These are phyloP conservation scores for Monochamus saltuarius DNA, from an alignment of 1,140 invertebrate species.

Conservation along the genomic window DNA sequence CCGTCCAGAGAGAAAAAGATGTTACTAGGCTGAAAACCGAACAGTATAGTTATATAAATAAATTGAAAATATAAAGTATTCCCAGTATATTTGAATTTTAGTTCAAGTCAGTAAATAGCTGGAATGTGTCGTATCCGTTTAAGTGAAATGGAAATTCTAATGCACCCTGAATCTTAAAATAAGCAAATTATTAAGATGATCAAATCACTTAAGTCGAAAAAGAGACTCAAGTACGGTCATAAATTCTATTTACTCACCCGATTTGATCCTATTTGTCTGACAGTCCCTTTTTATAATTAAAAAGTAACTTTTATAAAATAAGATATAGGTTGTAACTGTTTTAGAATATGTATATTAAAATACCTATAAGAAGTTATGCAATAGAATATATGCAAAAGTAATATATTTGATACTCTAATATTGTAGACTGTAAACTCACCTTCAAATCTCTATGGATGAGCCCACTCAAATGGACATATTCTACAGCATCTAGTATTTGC, in stretches of 20 bases:
- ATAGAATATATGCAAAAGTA: not conserved
- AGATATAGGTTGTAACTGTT: not conserved
- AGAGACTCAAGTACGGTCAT: not conserved
- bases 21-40: conserved; percentile 82
- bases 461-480: conserved; percentile 89
- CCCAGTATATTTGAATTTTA: too few relatives aligned
- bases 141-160: too few relatives aligned
- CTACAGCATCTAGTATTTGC: conserved; percentile 91
- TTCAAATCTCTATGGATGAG: conserved; percentile 95
- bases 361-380: not conserved
- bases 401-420: too few relatives aligned
- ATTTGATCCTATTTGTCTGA: too few relatives aligned
- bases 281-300: too few relatives aligned
- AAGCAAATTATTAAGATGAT: not conserved
- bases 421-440: conserved; percentile 59
- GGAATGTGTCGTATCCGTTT: too few relatives aligned
- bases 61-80: too few relatives aligned
- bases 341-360: not conserved
- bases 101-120: too few relatives aligned
- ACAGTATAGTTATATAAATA: not conserved
- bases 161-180: too few relatives aligned
- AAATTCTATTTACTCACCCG: not conserved
- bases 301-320: too few relatives aligned
- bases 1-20: conserved; percentile 92
- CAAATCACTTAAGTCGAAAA: not conserved